Percentiles rank a stretch among this genome's conserved stretches.
These are phyloP conservation scores for Epizoanthus rinbou DNA, from an alignment of 92 coral and sea anemone genomes.

Conservation along the genomic window DNA sequence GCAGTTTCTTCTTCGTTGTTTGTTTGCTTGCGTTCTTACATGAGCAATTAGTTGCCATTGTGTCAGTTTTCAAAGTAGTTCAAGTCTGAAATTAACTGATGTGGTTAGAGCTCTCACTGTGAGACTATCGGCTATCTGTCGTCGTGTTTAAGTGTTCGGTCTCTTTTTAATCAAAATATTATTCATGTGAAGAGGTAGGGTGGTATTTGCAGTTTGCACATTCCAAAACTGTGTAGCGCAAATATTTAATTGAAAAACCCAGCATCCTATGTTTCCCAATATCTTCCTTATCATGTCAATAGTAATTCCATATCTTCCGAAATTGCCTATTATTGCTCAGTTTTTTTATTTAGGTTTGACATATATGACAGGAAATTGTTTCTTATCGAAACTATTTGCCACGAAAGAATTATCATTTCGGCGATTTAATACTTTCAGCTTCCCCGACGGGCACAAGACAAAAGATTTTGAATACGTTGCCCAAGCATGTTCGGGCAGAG, in stretches of 20 bases:
- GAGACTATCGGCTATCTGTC: not conserved
- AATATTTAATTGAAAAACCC: not conserved
- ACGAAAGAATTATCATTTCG: not conserved
- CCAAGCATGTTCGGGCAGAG: slow-evolving; percentile 19
- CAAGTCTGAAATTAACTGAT: not conserved
- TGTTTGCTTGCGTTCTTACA: not conserved
- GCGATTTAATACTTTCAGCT: not conserved
- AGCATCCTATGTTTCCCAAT: not conserved
- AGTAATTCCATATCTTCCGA: no score
- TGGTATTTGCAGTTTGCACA: not conserved
- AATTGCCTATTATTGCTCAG: no score
- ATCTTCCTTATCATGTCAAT: no score
- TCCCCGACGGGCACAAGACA: not conserved
- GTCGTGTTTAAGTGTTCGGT: slow-evolving; percentile 15
- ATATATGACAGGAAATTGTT: slow-evolving; percentile 9
- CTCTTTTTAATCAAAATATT: slow-evolving; percentile 1
- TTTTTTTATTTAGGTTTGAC: not conserved
- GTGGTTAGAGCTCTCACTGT: not conserved
- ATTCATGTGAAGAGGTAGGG: not conserved
- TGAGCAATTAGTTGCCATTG: not conserved
- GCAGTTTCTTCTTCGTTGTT: no score
- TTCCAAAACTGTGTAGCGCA: not conserved
- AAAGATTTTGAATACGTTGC: not conserved
- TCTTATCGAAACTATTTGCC: not conserved
- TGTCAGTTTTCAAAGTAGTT: not conserved